Percentiles rank a stretch among this genome's conserved stretches.
Evolutionary conservation across 2,113 vertebrate genomes (phyloP).

Genomic region (Hypanus sabinus): DNA sequence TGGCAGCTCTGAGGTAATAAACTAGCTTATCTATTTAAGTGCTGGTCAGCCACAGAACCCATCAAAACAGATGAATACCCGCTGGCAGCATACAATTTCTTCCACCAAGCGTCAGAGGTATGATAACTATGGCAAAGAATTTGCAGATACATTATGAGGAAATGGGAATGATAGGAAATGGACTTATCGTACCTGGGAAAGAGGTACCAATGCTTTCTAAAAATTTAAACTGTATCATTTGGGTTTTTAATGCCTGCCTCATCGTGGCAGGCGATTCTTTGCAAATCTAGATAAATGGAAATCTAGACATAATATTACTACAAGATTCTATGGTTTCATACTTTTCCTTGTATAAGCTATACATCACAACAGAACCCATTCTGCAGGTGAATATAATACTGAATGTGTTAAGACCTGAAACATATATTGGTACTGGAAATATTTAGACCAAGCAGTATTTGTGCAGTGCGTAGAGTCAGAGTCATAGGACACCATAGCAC

Average conservation of each 20-base stretch:
- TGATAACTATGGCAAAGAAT: not conserved
- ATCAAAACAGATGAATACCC: constrained; percentile 2
- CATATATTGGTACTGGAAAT: not conserved
- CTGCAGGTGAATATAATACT: no score
- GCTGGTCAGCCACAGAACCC: constrained; percentile 6
- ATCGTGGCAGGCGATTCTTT: not conserved
- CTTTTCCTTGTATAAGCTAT: not conserved
- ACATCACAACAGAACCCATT: not conserved
- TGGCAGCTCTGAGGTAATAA: constrained; percentile 5
- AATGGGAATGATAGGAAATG: not conserved
- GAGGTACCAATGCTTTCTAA: not conserved
- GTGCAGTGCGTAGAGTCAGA: not conserved
- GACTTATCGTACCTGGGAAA: not conserved
- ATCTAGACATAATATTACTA: not conserved
- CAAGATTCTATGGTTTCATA: not conserved
- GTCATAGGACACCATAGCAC: no score
- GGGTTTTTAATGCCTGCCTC: not conserved
- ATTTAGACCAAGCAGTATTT: not conserved
- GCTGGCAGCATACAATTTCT: not conserved
- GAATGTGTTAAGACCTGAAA: not conserved
- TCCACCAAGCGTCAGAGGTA: not conserved
- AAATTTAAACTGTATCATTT: not conserved
- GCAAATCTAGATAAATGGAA: not conserved
- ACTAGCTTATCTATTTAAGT: not conserved
- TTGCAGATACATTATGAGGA: not conserved